These are phyloP conservation scores for Orius laevigatus DNA, from an alignment of 1,140 invertebrate species.

Conservation along the genomic window DNA sequence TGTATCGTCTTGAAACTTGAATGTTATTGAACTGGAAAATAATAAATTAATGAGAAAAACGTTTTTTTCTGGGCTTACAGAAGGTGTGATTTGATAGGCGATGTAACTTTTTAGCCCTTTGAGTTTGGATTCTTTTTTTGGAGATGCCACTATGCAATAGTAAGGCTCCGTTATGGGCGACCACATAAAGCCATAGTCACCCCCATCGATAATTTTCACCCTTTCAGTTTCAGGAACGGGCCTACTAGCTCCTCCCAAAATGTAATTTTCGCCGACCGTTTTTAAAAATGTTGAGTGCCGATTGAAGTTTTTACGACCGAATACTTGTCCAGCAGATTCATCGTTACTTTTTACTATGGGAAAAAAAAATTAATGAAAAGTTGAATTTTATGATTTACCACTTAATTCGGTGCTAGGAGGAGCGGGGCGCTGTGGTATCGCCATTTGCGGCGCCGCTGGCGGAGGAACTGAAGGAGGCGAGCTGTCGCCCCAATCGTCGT, in stretches of 20 bases:
- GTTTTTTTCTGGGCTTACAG: conserved; percentile 33
- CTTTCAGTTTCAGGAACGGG: conserved; percentile 57
- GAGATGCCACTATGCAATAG: conserved; percentile 74
- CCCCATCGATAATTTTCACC: conserved; percentile 50
- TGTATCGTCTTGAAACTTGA: conserved; percentile 89
- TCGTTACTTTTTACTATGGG: conserved; percentile 4
- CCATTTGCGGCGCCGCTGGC: conserved; percentile 1
- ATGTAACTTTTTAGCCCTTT: conserved; percentile 96
- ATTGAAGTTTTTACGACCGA: conserved; percentile 60
- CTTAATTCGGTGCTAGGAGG: neutral
- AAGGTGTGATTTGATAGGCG: conserved; percentile 88
- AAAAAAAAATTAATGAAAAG: conserved; percentile 7
- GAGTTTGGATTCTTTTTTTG: conserved; percentile 92
- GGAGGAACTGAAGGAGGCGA: conserved; percentile 11
- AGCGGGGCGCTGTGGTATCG: neutral
- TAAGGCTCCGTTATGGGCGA: conserved; percentile 51
- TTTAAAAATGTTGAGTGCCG: conserved; percentile 88
- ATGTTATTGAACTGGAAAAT: conserved; percentile 64
- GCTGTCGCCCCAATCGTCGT: conserved; percentile 53
- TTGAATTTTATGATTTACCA: neutral
- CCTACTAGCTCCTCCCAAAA: conserved; percentile 60
- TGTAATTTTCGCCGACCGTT: conserved; percentile 78
- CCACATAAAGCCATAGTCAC: conserved; percentile 52
- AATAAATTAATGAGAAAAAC: conserved; percentile 10
- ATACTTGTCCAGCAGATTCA: conserved; percentile 22